A percentile compares a stretch with the other conserved stretches of the same genome.
Conservation (phyloP, 2,113 vertebrate species). For the Pongo abelii region DNA sequence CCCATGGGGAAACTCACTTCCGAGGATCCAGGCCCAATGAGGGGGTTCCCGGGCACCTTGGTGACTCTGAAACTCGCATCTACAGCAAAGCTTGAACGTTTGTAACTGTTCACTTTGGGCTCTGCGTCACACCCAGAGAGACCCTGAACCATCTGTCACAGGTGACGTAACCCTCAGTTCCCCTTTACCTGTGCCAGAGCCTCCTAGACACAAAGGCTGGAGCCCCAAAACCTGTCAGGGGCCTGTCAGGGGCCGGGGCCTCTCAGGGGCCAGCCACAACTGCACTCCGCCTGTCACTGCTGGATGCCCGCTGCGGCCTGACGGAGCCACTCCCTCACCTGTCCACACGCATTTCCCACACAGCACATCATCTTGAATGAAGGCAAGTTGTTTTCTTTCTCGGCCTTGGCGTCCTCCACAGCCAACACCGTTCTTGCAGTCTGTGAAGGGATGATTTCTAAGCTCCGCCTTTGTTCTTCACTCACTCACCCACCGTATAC, state of each 20-base stretch:
- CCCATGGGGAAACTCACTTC: background rate
- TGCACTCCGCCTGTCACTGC: too few species aligned
- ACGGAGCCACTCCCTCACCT: too few species aligned
- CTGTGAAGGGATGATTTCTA: background rate
- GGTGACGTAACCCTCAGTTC: background rate
- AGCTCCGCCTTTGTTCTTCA: background rate
- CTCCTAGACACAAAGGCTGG: background rate
- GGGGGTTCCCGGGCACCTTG: too few species aligned
- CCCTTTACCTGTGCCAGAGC: background rate
- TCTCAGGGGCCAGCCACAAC: too few species aligned
- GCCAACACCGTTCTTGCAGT: rapidly evolving
- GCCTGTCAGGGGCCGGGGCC: too few species aligned
- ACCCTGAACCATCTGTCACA: background rate
- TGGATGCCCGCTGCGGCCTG: too few species aligned
- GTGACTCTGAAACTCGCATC: too few species aligned
- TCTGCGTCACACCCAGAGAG: background rate
- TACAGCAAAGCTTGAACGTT: too few species aligned
- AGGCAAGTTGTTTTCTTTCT: background rate
- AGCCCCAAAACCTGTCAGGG: too few species aligned
- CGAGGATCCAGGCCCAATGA: background rate
- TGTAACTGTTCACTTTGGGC: too few species aligned
- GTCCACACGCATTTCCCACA: too few species aligned
- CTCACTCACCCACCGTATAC: rapidly evolving
- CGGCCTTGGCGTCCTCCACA: background rate
- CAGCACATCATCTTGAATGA: too few species aligned